Base-by-base conservation (phyloP, 2,113 vertebrate genomes). In the Erythrolamprus reginae region DNA sequence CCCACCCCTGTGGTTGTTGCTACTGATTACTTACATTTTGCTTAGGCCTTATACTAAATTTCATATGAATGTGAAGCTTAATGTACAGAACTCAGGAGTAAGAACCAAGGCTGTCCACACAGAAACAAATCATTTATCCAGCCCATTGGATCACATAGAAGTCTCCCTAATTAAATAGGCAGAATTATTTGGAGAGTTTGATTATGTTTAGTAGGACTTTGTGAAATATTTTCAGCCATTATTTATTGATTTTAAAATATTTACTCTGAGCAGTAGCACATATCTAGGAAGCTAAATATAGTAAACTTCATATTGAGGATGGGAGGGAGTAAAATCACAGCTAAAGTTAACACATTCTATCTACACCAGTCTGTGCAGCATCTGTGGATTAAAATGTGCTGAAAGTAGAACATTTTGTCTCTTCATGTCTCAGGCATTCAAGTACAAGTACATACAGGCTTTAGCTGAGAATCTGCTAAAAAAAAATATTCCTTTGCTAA, bases 341-440 rank as follows among this genome's bases (percentile, higher is more conserved):
- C 96, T 97, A 96, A 96, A 97, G 96, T 97, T 97, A 97, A 96
- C 96, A 96, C 96, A 96, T 96, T 97, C 93, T 89, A 95, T 97
- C 93, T 89, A 95, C 82, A 96, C 95, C 96, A 97, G 97, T 97
- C 97, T 97, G 97, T 93, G 95, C 96, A 97, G 96, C 97, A 97
- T 97, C 97, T 97, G 97, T 97, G 97, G 96, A 94, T 95, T 97
- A 96, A 97, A 97, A 97, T 97, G 97, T 97, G 97, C 97, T 97
- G 97, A 97, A 97, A 97, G 97, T 96, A 97, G 97, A 97, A 97
- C 97, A 97, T 97, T 97, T 97, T 96, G 97, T 97, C 96, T 97
- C 95, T 96, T 96, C 96, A 96, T 95, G 95, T 96, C 96, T 97
- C 96, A 96, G 97, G 97, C 95, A 97, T 94, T 96, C 94, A 95